Evolutionary conservation across 2,797 vertebrate genomes (phyloP), one percentile per base, ranked within the genome.

Genomic region (Argya squamiceps): DNA sequence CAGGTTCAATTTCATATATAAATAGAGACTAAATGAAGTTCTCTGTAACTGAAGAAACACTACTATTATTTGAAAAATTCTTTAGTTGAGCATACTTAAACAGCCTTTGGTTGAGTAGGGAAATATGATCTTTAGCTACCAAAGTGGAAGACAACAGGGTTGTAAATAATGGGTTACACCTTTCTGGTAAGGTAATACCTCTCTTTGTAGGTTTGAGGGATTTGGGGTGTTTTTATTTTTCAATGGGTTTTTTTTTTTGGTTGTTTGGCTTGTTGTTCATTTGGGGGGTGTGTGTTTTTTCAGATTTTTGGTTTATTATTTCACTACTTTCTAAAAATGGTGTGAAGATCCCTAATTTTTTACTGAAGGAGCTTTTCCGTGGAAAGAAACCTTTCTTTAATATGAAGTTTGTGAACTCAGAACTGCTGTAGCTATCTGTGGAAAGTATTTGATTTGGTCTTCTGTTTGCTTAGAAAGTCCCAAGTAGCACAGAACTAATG

Each of bases 191-290:
- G 32, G 24, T 47, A 49, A 19, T 68, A 22, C 11, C 76, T 80
- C 4, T 43, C 39, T 76, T 36, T 43, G 32, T 79, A 65, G 21
- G 11, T 52, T 56, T 52, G 39, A 62, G 14, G 2, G 3, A 36
- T 63, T 68, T 46, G 18, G 17, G 5, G 36, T 13, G 5, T 26
- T 60, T 63, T 17, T 10, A 14, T 34, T 69, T 69, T 53, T 41
- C 2, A 6, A 3, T n/a, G 5, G 2, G 9, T 37, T 37, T 37
- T 37, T 11, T 29, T n/a, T n/a, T n/a, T 12, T 12, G 3, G 8
- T 43, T 23, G 6, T 4, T 47, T 47, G 21, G 1, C 36, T n/a
- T 11, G 41, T 46, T 63, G 7, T 34, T 46, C 10, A 27, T 75
- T 44, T 26, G 1, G 3, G 11, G 5, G 5, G 1, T 2, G 2